Percentiles rank a stretch among this genome's conserved stretches.
These are phyloP conservation scores for Lophochroa leadbeateri DNA, from an alignment of 2,113 vertebrate species.

Conservation along the genomic window DNA sequence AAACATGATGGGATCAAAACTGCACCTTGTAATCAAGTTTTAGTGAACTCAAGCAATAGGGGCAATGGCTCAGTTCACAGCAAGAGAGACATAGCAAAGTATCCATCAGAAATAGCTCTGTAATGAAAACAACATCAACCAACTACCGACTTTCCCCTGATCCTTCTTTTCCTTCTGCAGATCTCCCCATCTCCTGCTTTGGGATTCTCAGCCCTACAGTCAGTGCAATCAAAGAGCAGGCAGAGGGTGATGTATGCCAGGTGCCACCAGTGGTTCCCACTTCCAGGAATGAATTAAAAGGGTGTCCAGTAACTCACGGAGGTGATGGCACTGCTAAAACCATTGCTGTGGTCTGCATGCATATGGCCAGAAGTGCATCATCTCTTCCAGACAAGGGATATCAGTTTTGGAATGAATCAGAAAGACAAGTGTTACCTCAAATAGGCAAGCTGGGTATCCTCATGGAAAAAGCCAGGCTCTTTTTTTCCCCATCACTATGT, in stretches of 20 bases:
- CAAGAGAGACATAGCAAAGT: background rate
- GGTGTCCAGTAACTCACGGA: background rate
- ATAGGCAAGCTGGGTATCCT: background rate
- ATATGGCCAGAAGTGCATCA: background rate
- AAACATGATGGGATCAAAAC: background rate
- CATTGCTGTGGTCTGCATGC: background rate
- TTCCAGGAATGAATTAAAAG: background rate
- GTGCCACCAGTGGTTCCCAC: background rate
- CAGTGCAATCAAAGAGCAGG: background rate
- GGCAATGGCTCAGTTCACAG: background rate
- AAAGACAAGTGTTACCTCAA: background rate
- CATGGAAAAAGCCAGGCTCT: background rate
- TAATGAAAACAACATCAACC: background rate
- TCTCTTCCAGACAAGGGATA: background rate
- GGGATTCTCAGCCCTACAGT: background rate
- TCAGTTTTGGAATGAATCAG: background rate
- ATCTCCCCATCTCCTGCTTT: background rate
- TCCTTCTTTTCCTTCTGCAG: background rate
- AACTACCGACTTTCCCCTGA: background rate
- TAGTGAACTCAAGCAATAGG: background rate
- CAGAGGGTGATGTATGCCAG: background rate
- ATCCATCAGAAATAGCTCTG: background rate
- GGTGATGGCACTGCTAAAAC: background rate
- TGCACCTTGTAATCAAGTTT: background rate
- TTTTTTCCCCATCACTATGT: too few species aligned